Conservation (phyloP, 2,888 invertebrate genomes). For the Papilio demoleus region DNA sequence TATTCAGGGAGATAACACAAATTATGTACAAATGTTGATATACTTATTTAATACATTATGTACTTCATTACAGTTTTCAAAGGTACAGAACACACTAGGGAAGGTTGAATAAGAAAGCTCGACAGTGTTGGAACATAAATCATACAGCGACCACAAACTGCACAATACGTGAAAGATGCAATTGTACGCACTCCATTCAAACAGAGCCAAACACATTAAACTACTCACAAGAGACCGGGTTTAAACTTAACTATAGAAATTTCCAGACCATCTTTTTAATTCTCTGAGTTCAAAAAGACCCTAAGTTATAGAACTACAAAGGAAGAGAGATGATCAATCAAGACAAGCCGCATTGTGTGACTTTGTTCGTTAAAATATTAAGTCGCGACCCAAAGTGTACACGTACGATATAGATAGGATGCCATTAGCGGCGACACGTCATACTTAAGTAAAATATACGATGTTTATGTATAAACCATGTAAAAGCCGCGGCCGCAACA, state of each 20-base stretch:
- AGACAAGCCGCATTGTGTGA: not conserved
- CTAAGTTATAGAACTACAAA: not conserved
- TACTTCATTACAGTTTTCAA: constrained; percentile 6
- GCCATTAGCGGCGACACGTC: constrained; percentile 17
- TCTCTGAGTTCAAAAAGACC: no score
- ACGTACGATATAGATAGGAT: constrained; percentile 2
- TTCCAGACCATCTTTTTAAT: not conserved
- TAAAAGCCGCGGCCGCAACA: constrained; percentile 5
- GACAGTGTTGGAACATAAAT: constrained; percentile 20
- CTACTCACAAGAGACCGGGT: not conserved
- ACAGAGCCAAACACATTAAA: constrained; percentile 9
- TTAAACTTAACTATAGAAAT: not conserved
- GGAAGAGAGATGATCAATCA: not conserved
- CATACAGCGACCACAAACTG: not conserved
- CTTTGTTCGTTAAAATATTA: not conserved
- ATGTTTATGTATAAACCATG: constrained; percentile 15
- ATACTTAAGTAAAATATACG: constrained; percentile 14
- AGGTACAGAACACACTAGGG: not conserved
- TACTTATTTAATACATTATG: no score
- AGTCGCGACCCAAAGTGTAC: not conserved
- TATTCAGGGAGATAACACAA: no score
- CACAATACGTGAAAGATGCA: not conserved
- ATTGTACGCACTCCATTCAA: not conserved
- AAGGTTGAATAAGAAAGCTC: constrained; percentile 3
- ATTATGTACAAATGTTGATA: no score